phyloP scores from a whole-genome alignment of 2,888 invertebrate species.

The Drosophila picticornis region DNA sequence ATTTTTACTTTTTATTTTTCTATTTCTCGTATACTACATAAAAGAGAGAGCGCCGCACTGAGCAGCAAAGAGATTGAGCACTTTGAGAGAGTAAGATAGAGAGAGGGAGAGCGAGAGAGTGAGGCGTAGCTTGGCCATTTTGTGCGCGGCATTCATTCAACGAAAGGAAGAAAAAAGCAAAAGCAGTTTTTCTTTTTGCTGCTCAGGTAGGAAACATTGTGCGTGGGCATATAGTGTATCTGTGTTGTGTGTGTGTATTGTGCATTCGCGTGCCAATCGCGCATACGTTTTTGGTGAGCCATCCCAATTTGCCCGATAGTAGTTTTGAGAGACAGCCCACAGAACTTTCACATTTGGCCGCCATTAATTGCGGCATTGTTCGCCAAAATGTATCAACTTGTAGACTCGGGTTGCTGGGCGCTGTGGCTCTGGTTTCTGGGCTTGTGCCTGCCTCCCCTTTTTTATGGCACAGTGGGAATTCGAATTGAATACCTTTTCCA shows the following conservation, averaged over 20 bases:
- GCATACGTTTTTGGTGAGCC: slow-evolving; percentile 56
- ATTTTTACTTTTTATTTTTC: slow-evolving; percentile 30
- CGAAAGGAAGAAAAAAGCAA: slow-evolving; percentile 49
- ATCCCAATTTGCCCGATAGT: slow-evolving; percentile 50
- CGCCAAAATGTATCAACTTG: slow-evolving; percentile 16
- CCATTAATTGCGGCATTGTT: slow-evolving; percentile 56
- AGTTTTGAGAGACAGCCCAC: slow-evolving; percentile 47
- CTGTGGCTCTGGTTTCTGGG: neutral
- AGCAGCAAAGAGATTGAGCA: slow-evolving; percentile 22
- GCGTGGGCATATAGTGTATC: slow-evolving; percentile 37
- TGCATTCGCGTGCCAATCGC: slow-evolving; percentile 68
- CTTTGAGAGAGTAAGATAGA: neutral
- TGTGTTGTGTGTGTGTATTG: slow-evolving; percentile 18
- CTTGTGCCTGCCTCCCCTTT: slow-evolving; percentile 13
- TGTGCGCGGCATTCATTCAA: slow-evolving; percentile 68
- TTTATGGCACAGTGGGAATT: slow-evolving; percentile 31
- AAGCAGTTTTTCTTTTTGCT: slow-evolving; percentile 39
- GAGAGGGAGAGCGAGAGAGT: slow-evolving; percentile 3
- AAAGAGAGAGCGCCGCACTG: slow-evolving; percentile 18
- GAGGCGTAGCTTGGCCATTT: slow-evolving; percentile 50
- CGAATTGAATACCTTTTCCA: slow-evolving; percentile 34
- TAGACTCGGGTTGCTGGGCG: neutral
- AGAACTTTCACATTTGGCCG: slow-evolving; percentile 59
- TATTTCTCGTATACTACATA: slow-evolving; percentile 26
- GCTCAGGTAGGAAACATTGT: slow-evolving; percentile 58